Conservation (phyloP, 2,888 invertebrate species). For the Erebia palarica region DNA sequence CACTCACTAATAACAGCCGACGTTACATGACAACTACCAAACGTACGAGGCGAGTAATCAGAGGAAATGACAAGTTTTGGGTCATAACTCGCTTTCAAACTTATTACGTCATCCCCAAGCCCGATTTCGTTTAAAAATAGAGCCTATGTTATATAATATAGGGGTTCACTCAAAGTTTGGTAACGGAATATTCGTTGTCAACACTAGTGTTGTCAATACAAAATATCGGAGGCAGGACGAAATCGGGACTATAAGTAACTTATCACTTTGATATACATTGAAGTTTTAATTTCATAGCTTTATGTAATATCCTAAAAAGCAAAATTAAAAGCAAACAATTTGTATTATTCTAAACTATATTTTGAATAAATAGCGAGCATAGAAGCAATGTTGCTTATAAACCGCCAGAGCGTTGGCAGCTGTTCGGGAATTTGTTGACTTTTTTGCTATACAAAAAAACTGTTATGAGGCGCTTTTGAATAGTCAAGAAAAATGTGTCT, state of each 20-base stretch:
- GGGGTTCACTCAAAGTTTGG: slow-evolving; percentile 38
- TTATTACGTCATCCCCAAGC: slow-evolving; percentile 37
- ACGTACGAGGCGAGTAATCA: slow-evolving; percentile 64
- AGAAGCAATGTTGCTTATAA: too few species aligned
- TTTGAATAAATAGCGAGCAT: too few species aligned
- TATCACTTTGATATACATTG: too few species aligned
- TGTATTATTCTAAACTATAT: too few species aligned
- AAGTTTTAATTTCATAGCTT: too few species aligned
- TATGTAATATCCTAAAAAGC: too few species aligned
- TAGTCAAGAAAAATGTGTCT: too few species aligned
- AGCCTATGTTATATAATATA: slow-evolving; percentile 49
- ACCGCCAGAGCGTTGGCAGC: too few species aligned
- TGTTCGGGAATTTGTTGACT: too few species aligned
- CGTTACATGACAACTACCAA: slow-evolving; percentile 60
- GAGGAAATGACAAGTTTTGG: slow-evolving; percentile 77
- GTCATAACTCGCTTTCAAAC: slow-evolving; percentile 54
- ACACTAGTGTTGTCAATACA: slow-evolving; percentile 11
- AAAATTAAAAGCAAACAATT: too few species aligned
- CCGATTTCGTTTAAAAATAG: slow-evolving; percentile 44
- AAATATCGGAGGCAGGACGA: neutral
- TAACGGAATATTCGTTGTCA: neutral
- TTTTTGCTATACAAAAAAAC: too few species aligned
- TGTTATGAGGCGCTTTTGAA: too few species aligned
- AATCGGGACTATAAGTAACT: neutral
- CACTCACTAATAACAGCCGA: slow-evolving; percentile 65